Evolutionary conservation across 2,113 vertebrate genomes (phyloP), one percentile per base, ranked within the genome.

Genomic region (Otocyon megalotis): DNA sequence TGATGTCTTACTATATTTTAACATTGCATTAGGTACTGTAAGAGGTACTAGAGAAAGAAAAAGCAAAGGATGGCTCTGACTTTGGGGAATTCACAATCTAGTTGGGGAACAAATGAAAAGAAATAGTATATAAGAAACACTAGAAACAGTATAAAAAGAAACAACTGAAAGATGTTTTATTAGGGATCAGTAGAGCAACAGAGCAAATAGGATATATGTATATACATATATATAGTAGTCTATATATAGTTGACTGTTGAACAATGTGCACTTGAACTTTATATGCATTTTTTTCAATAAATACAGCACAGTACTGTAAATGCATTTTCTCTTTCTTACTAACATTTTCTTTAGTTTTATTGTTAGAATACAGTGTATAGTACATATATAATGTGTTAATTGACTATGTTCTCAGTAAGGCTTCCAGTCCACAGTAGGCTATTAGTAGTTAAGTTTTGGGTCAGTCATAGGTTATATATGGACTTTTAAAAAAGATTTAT

Each of bases 131-230:
- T 76, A 67, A 69, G 56, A 58, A 96, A 72, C 8, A 50, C 62
- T 80, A 85, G 28, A 77, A 87, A 94, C 3, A 90, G 71, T 8
- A 65, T 85, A 81, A 72, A 74, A 81, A 82, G 24, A 76, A 94
- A 43, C 32, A 69, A 53, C 71, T 69, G 71, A 83, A 56, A 16
- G 30, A 74, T 81, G 80, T 12, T 53, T 9, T 77, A 26, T 83
- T 67, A 58, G 48, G 13, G 2, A 92, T 69, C 30, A 85, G 58
- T 10, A 62, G 60, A 82, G 63, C 88, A 94, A 56, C 2, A 37
- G 67, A 88, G 17, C 32, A 53, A 35, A 22, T 82, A 53, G 1
- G 50, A 74, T 22, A 26, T 74, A 76, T 16, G 28, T 28, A 43
- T 43, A 43, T 43, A 7, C 43, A 43, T 7, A 43, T 43, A 43